These are phyloP conservation scores for Ptilorrhoa leucosticta DNA, from an alignment of 2,113 vertebrate genomes.

Conservation along the genomic window DNA sequence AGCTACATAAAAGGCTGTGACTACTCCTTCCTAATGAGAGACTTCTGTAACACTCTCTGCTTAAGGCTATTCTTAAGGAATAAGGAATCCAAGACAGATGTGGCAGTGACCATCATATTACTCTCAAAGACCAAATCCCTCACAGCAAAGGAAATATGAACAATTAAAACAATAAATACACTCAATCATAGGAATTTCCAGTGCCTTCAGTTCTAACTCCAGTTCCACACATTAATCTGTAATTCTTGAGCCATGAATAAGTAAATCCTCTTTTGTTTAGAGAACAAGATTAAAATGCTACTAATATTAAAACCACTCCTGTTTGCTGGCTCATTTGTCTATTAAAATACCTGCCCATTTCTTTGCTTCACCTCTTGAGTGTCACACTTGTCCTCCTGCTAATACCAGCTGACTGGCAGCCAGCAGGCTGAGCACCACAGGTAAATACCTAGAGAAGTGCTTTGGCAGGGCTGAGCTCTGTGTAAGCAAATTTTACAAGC, in stretches of 20 bases:
- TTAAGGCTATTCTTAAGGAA: conserved; percentile 30
- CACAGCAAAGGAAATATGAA: conserved; percentile 48
- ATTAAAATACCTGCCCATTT: background rate
- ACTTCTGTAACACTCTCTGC: conserved; percentile 9
- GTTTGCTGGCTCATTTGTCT: background rate
- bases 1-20: background rate
- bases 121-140: conserved; percentile 32
- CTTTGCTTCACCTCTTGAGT: background rate
- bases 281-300: background rate
- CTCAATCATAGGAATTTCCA: background rate
- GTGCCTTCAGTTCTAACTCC: background rate
- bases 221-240: background rate
- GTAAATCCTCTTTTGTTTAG: background rate
- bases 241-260: background rate
- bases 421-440: background rate
- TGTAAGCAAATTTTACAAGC: background rate
- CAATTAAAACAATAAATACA: conserved; percentile 55
- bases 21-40: background rate
- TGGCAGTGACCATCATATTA: conserved; percentile 15
- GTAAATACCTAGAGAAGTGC: background rate
- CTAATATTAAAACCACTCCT: background rate
- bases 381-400: background rate
- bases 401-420: background rate
- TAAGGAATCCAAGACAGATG: conserved; percentile 50
- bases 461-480: background rate